Evolutionary conservation across 1,140 invertebrate genomes (phyloP), one percentile per base, ranked within the genome.

Genomic region (Brachystomella parvula): DNA sequence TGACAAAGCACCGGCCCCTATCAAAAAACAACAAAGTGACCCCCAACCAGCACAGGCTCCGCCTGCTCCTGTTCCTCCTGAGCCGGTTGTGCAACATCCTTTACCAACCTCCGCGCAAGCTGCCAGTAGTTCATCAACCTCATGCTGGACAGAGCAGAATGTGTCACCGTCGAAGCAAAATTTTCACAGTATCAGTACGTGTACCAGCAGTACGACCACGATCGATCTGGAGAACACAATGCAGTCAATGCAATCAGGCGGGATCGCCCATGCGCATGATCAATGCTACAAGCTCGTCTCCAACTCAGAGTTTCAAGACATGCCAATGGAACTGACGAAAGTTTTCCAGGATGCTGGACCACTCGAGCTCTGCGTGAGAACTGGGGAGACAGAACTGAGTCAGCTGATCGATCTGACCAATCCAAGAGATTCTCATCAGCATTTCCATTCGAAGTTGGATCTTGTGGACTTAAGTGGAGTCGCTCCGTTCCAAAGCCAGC

Each of bases 241-340:
- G 19, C 64, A 39, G 17, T 49, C 47, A 47, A 53, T 26, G 6
- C 57, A 59, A 44, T 2, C 53, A 65, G 29, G 15, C 61, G 12
- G 19, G 3, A 29, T 56, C n/a, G 31, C 63, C 6, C 53, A 30
- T 60, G 57, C 33, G 19, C 64, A 65, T 31, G 53, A 65, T 21
- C 71, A 69, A 9, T 70, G 68, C 39, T 73, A 73, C 65, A 73
- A 73, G 67, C 29, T 69, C 3, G 63, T 30, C 33, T 62, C 56
- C 9, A 60, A 59, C 56, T 47, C 21, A 12, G 61, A 33, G 31
- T 68, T 68, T 28, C 71, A 73, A 47, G 71, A 73, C 17, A 69
- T 73, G 66, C 71, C 71, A 15, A 70, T 73, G 68, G 71, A 73
- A 31, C 56, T 73, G 3, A 73, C 71, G 0, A 70, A 70, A 64